Evolutionary conservation across 2,888 invertebrate genomes (phyloP), one percentile per base, ranked within the genome.

Genomic region (Aleiodes leptofemur): DNA sequence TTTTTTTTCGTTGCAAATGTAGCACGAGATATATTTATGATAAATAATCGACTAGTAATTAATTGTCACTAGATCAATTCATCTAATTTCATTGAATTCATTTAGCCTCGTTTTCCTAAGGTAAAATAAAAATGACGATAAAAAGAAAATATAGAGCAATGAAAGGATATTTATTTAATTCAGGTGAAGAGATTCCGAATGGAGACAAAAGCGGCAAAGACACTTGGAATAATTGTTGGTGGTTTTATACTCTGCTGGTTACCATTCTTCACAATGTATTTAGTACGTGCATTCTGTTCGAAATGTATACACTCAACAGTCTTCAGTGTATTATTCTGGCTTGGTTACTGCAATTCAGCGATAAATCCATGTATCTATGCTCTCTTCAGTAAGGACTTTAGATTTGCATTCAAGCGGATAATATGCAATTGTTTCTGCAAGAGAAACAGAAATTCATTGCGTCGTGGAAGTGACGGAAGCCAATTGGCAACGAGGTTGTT

Each of bases 201-300:
- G 95, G 98, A 98, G 89, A 98, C 98, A 0, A 98, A 98, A 90
- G 98, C 98, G 0, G 98, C 98, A 1, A 98, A 98, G 90, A 98
- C 98, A 0, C 91, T 98, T 71, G 98, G 97, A 77, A 98, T 99
- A 80, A 98, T 99, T 79, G 98, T 99, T 4, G 98, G 98, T 0
- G 96, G 97, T 61, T 99, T 99, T 90, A 97, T 98, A 73, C 93
- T 96, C 85, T 99, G 98, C 90, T 99, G 98, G 98, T 92, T 97
- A 74, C 98, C 98, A 0, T 98, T 98, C 91, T 98, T 98, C 91
- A 97, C 97, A 61, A 96, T 97, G 91, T 98, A 98, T 90, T 92
- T 98, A 66, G 93, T 97, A 73, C 92, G 96, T 11, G 97, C 97
- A 0, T 98, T 96, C 88, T 97, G 96, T 87, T 94, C 93, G 57